Percentiles rank a stretch among this genome's conserved stretches.
These are phyloP conservation scores for Phaenicophaeus curvirostris DNA, from an alignment of 2,797 vertebrate species.

Conservation along the genomic window DNA sequence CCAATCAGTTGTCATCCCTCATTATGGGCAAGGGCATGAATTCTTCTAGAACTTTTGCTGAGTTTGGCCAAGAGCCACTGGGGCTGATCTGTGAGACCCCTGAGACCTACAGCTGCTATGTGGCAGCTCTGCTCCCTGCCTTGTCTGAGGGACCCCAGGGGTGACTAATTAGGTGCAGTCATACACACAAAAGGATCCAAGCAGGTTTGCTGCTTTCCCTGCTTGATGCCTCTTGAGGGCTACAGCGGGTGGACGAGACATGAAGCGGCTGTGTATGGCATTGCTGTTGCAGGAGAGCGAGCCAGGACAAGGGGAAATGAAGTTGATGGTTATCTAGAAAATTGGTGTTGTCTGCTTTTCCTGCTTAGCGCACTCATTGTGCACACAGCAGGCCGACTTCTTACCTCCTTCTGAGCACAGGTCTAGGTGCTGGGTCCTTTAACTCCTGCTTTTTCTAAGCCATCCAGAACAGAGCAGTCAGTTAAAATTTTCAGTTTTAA, in stretches of 20 bases:
- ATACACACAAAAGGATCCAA: rapidly evolving
- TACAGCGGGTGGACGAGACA: background rate
- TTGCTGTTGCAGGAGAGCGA: background rate
- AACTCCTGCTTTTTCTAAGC: background rate
- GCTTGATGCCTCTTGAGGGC: background rate
- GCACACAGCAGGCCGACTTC: background rate
- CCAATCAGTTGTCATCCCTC: background rate
- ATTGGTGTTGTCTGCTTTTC: background rate
- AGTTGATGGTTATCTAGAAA: background rate
- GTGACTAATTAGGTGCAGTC: background rate
- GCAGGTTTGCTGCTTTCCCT: background rate
- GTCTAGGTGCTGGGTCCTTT: background rate
- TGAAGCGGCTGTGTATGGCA: rapidly evolving
- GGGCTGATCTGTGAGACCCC: background rate
- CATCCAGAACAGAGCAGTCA: background rate
- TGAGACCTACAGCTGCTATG: background rate
- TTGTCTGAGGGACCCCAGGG: background rate
- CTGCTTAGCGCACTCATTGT: background rate
- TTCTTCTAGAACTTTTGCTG: background rate
- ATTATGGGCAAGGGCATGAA: background rate
- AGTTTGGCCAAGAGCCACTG: background rate
- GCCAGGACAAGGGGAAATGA: background rate
- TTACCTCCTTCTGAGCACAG: background rate
- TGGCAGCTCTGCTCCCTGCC: background rate
- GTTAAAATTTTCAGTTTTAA: background rate